Base-by-base conservation (phyloP, 2,888 invertebrate species). In the Dryobota labecula region DNA sequence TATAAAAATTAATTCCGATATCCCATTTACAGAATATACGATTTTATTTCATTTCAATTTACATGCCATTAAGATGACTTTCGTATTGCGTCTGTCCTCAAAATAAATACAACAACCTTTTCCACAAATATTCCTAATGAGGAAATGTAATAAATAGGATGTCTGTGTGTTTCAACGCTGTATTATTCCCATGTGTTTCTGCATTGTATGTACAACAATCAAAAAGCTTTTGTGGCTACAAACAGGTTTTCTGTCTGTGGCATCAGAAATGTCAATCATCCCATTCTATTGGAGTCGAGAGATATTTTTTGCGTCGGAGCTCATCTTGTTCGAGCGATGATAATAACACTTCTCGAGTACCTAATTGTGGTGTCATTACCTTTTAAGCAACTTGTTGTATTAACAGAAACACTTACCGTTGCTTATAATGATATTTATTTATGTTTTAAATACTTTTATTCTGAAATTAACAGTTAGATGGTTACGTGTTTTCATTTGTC, bases 191-290 rank as follows among this genome's bases (percentile, higher is more conserved):
- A 20, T 70, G n/a, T 60, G 54, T 62, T 61, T 49, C 27, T 63
- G 49, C 70, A 66, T 70, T 61, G 47, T 61, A 30, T 73, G 71
- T 76, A 62, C 71, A 70, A 75, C 79, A 84, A 83, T 83, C 76
- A 80, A 83, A 82, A 81, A 72, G 75, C 70, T 76, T 78, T 83
- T 68, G 66, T 78, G 80, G 73, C 62, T 78, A 68, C 83, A 83
- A 90, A 89, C 90, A 74, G 86, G 90, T 90, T 89, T 83, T 72
- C 64, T 80, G 76, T 75, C 78, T 82, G 80, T 66, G 84, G 81
- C 85, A 85, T 87, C 86, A 84, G 80, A 87, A 89, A 88, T 89
- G 91, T 88, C 92, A 90, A 90, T 92, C 91, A 90, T 85, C 80
- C 83, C 90, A 90, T 85, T 80, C 84, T 86, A 87, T 89, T 86